These are phyloP conservation scores for Hyla sarda DNA, from an alignment of 2,113 vertebrate genomes.

Conservation along the genomic window DNA sequence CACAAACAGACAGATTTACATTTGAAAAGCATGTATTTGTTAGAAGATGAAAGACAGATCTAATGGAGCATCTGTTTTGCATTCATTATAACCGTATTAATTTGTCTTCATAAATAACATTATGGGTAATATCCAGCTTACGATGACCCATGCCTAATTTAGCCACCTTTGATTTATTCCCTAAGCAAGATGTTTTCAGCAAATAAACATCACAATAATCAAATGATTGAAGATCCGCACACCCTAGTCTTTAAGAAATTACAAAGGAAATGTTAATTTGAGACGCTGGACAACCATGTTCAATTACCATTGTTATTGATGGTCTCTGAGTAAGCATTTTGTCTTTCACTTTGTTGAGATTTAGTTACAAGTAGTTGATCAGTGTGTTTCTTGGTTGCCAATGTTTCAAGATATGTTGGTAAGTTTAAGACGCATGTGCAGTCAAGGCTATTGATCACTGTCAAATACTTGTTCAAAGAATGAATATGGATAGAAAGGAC, in stretches of 20 bases:
- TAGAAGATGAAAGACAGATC: conserved; percentile 44
- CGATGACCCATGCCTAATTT: conserved; percentile 52
- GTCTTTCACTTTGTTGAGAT: not conserved
- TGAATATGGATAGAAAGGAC: not conserved
- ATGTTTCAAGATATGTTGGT: not conserved
- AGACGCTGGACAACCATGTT: conserved; percentile 17
- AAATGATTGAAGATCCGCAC: conserved; percentile 44
- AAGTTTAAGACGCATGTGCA: not conserved
- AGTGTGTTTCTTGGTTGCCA: not conserved
- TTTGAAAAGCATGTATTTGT: conserved; percentile 56
- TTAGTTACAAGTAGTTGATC: not conserved
- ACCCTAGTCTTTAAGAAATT: conserved; percentile 32
- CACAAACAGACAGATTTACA: conserved; percentile 53
- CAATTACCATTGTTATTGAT: conserved; percentile 6
- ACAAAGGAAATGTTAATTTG: conserved; percentile 32
- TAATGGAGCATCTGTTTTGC: conserved; percentile 55
- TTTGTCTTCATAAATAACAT: conserved; percentile 60
- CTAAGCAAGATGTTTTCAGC: conserved; percentile 38
- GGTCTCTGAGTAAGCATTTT: not conserved
- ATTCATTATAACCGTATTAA: conserved; percentile 50
- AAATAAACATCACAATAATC: conserved; percentile 53
- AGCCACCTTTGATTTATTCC: conserved; percentile 54
- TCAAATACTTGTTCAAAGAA: not conserved
- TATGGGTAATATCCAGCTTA: conserved; percentile 48
- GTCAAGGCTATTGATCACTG: not conserved